A percentile compares a stretch with the other conserved stretches of the same genome.
Conservation (phyloP, 2,113 vertebrate genomes). For the Dasyurus viverrinus region DNA sequence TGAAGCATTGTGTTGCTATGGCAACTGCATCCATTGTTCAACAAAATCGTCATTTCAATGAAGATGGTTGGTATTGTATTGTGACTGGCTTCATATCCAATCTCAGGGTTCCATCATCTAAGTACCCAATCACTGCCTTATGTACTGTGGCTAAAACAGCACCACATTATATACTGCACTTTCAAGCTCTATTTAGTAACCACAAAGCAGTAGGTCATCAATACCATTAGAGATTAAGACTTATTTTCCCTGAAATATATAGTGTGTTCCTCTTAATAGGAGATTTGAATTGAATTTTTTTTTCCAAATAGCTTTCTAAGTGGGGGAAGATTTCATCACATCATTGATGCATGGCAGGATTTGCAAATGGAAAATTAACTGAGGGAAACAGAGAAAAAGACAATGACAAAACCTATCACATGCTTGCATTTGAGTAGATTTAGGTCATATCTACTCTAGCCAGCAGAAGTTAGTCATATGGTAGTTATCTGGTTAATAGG, state of each 20-base stretch:
- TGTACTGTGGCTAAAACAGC: background rate
- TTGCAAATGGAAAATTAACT: background rate
- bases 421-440: background rate
- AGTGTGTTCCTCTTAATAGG: background rate
- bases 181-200: conserved; percentile 25
- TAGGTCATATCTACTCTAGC: background rate
- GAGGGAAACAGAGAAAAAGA: background rate
- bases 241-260: background rate
- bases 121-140: background rate
- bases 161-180: background rate
- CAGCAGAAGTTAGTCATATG: background rate
- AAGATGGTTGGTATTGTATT: background rate
- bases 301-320: background rate
- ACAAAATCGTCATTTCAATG: background rate
- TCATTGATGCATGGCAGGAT: accelerated
- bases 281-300: background rate
- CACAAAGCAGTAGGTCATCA: background rate
- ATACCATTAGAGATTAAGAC: conserved; percentile 1
- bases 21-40: background rate
- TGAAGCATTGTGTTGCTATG: background rate
- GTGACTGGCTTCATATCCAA: background rate
- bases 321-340: background rate
- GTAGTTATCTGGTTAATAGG: background rate
- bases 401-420: background rate
- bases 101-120: background rate